Evolutionary conservation across 2,113 vertebrate species (phyloP), one percentile per base, ranked within the genome.

Genomic region (Sitta europaea): DNA sequence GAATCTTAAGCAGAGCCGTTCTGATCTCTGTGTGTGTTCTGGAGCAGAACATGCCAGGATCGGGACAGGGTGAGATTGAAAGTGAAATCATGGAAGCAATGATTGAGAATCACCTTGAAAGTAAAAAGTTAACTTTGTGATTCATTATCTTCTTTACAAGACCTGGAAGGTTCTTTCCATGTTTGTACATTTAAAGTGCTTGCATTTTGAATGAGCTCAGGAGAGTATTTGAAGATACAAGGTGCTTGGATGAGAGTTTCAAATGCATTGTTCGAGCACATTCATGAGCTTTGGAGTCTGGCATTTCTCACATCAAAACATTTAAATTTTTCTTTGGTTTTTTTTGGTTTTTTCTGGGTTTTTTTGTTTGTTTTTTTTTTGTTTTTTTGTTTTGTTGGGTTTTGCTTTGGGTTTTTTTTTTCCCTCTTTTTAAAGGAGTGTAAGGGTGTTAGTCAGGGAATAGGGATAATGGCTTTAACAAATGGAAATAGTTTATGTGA

Each of bases 11-110:
- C 72, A 79, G 48, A 86, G 38, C 38, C 54, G 86, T 90, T 96
- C 71, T 93, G 93, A 95, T 96, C 92, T 96, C 47, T 65, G 29
- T 92, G 94, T 96, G 95, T 94, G 95, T 96, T 96, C 95, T 71
- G 81, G 55, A 93, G 85, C 74, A 70, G 78, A 94, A 88, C 51
- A 9, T 2, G 5, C 66, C 80, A 55, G 81, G 70, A 88, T 58
- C 0, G 0, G 81, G 88, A 77, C 51, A 74, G 66, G 82, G 62
- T 72, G 91, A 95, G 57, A 43, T 85, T 95, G 82, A 95, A 92
- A 95, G 78, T 58, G 63, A 76, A 90, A 88, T 93, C 74, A 74
- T 14, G 18, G 63, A 74, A 93, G 47, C 67, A 88, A 21, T 23
- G 6, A 66, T 8, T 78, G 38, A 83, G 87, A 92, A 27, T 82